Base-by-base conservation (phyloP, 1,140 invertebrate genomes). In the Drosophila nebulosa region DNA sequence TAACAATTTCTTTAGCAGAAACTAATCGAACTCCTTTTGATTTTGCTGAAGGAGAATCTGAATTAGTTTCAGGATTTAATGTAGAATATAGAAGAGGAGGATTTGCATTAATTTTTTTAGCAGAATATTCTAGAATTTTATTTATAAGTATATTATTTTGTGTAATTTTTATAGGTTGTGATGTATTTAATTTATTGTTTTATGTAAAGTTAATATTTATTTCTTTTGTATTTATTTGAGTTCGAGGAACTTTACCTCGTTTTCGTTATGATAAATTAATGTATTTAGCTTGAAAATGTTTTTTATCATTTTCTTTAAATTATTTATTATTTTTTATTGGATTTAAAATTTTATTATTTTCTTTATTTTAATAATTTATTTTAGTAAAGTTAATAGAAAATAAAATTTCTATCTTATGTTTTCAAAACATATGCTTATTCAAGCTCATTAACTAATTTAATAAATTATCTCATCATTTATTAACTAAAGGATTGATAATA, bases 11-110 rank as follows among this genome's bases (percentile, higher is more conserved):
- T 74, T 92, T 95, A 90, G 94, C 94, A 55, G 95, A 96, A 91
- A 94, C 93, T 79, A 96, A 95, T 93, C 95, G 95, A 0, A 93
- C 94, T 83, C 95, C 94, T 68, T 96, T 95, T 95, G 95, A 96
- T 95, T 95, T 96, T 93, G 93, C 94, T 78, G 95, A 96, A 80
- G 94, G 94, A 0, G 94, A 96, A 89, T 95, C 93, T 50, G 95
- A 96, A 89, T 93, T 96, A 92, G 94, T 96, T 78, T 96, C 94
- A 27, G 95, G 95, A 6, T 96, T 95, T 95, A 96, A 96, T 94
- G 92, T 94, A n/a, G n/a, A n/a, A n/a, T n/a, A n/a, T n/a, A n/a
- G n/a, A 88, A 93, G 93, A 89, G 92, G 92, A 0, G 91, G 91
- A n/a, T 96, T 96, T 95, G 93, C 93, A 70, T 92, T 95, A 91